Evolutionary conservation across 2,113 vertebrate species (phyloP), one percentile per base, ranked within the genome.

Genomic region (Alces alces): DNA sequence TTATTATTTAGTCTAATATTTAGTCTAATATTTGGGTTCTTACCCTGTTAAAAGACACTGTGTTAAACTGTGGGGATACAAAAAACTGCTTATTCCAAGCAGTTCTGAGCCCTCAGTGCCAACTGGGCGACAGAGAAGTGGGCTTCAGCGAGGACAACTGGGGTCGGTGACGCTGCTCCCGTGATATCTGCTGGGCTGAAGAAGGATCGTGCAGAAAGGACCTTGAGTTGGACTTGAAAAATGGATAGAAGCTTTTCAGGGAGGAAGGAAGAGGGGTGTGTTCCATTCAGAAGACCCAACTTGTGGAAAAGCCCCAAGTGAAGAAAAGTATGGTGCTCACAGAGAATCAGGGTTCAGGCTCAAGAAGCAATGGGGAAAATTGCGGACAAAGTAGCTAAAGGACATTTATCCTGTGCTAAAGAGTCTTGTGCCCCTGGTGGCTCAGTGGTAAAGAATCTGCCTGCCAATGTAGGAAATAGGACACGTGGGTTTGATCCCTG

Each of bases 81-180:
- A 25, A 64, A 50, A 50, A 3, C 47, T 50, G 13, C 47, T 50
- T 50, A 50, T 50, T 50, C 47, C 5, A 4, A 23, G 15, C 9
- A 16, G 1, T n/a, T 33, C 36, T 6, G 8, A 45, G 14, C 12
- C 25, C 13, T 85, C 21, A 1, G 2, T 17, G 7, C 6, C 11
- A 6, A 2, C 33, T 10, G 43, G 19, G 6, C 30, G 3, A 12
- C 45, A 23, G 45, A 55, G 45, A 83, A 36, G 3, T 4, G 33
- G 61, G 27, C 21, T 43, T 4, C 47, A 17, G 15, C 0, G 36
- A 60, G 23, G 60, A 21, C 27, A 12, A 1, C 2, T 0, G 2
- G 0, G 47, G 11, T 8, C 4, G 2, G 2, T 3, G 6, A 19
- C 6, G 45, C 9, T 5, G 0, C 28, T 79, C 36, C 25, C 2